Percentiles rank a stretch among this genome's conserved stretches.
These are phyloP conservation scores for Cephus pygmeus DNA, from an alignment of 2,888 invertebrate species.

Conservation along the genomic window DNA sequence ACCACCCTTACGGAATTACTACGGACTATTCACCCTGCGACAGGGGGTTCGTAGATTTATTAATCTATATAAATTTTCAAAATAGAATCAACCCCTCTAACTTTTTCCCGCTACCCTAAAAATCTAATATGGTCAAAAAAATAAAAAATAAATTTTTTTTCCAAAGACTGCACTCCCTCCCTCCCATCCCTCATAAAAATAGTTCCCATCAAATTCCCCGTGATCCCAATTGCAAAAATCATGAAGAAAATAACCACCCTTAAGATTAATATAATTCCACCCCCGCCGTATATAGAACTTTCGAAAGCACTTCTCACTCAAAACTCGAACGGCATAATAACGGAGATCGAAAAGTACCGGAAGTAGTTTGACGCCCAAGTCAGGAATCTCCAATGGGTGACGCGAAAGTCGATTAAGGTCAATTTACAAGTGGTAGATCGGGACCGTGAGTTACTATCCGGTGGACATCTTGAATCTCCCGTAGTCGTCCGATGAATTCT, in stretches of 20 bases:
- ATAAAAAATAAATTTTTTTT: not conserved
- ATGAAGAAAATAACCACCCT: not conserved
- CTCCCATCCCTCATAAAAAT: not conserved
- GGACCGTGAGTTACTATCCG: not conserved
- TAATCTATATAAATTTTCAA: not conserved
- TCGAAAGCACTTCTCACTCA: not conserved
- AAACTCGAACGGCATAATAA: not conserved
- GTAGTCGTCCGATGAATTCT: conserved; percentile 30
- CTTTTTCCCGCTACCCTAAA: too few species aligned
- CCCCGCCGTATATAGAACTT: not conserved
- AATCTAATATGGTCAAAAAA: too few species aligned
- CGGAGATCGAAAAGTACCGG: not conserved
- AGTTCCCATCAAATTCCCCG: too few species aligned
- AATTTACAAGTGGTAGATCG: conserved; percentile 3
- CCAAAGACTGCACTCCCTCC: not conserved
- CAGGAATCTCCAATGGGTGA: not conserved
- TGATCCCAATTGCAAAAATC: too few species aligned
- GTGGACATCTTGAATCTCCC: not conserved
- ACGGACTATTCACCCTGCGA: not conserved
- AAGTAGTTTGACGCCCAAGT: not conserved
- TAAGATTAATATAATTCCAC: not conserved
- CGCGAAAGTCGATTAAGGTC: not conserved
- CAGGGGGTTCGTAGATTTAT: not conserved
- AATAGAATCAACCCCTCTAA: not conserved
- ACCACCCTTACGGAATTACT: not conserved